Evolutionary conservation across 2,888 invertebrate species (phyloP), one percentile per base, ranked within the genome.

Genomic region (Oscheius sp.): DNA sequence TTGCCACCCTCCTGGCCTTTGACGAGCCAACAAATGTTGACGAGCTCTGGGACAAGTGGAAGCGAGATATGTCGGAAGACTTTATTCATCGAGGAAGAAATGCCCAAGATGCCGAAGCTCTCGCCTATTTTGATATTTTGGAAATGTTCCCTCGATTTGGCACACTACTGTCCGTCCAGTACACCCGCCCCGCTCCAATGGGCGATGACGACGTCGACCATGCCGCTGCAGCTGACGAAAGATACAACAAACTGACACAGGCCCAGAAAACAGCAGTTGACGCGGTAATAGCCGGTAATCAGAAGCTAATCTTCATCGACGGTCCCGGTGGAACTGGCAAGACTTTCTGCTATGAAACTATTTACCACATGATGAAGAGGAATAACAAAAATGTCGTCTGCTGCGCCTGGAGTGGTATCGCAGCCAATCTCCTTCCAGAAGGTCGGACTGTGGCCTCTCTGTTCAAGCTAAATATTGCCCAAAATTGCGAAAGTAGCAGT

Each of bases 321-420:
- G 76, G 74, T 16, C 68, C 73, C n/a, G 76, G 74, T n/a, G 76
- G 76, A 23, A 61, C 71, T 1, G 73, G 74, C 1, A 74, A 76
- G 23, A 76, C 74, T 0, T 76, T 71, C 53, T 46, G 41, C 13
- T 76, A 76, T 49, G 56, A 70, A 13, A 29, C 59, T 5, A 35
- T 75, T 9, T 73, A 73, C 46, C 41, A 71, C 29, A 1, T n/a
- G 0, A 66, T 76, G 21, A 41, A 29, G 2, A 43, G 18, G 1
- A 7, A 27, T 9, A 43, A 43, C 27, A 53, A 52, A 18, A 63
- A 72, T 21, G 53, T 77, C 7, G 45, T 72, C 18, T 49, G 58
- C 16, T 35, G 58, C 16, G 75, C n/a, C n/a, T n/a, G n/a, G n/a
- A n/a, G n/a, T n/a, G n/a, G n/a, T n/a, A n/a, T n/a, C n/a, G n/a